phyloP scores from a whole-genome alignment of 2,797 vertebrate genomes.

The Emydoidea blandingii region DNA sequence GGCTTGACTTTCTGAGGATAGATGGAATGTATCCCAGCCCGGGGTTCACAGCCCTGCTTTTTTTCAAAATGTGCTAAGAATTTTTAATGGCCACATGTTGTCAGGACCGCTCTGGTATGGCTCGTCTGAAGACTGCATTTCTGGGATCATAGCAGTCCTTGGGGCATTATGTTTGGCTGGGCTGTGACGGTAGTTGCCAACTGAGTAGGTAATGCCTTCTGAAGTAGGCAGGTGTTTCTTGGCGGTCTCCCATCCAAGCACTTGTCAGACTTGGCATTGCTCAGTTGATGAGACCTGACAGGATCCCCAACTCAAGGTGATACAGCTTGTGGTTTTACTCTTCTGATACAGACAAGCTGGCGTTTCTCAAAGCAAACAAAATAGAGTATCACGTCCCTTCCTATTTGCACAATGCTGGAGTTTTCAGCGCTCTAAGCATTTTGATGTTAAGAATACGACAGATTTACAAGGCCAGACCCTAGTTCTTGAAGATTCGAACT shows the following conservation, averaged over 20 bases:
- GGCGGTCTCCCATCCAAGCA: not conserved
- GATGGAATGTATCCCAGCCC: not conserved
- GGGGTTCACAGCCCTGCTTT: not conserved
- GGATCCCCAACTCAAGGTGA: not conserved
- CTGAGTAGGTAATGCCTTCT: not conserved
- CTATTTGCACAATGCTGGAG: rapidly evolving
- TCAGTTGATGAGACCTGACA: not conserved
- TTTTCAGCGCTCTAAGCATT: not conserved
- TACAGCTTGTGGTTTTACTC: not conserved
- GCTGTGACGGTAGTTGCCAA: not conserved
- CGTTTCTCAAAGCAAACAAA: not conserved
- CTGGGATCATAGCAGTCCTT: not conserved
- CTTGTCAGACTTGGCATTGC: not conserved
- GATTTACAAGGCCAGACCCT: not conserved
- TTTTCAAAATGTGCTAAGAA: conserved; percentile 4
- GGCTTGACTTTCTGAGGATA: conserved; percentile 5
- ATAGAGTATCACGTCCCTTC: not conserved
- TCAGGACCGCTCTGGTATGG: not conserved
- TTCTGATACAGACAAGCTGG: not conserved
- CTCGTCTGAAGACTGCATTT: not conserved
- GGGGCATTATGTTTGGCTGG: not conserved
- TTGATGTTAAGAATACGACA: not conserved
- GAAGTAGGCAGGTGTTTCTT: not conserved
- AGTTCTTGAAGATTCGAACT: not conserved
- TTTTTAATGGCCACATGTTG: conserved; percentile 35